Conservation (phyloP, 2,113 vertebrate species). For the Clarias batrachus region DNA sequence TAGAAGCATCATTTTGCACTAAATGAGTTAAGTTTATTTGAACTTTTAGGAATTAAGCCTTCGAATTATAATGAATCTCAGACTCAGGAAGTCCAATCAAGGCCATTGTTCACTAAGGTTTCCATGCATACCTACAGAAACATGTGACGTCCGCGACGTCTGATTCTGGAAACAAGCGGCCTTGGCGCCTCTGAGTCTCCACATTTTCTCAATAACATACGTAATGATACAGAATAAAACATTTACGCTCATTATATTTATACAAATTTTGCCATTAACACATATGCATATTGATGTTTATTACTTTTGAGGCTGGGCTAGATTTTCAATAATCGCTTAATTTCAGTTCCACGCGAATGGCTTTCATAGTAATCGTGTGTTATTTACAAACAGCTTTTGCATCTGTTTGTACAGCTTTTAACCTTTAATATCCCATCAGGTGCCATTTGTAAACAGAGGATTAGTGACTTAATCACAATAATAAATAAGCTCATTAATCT, state of each 20-base stretch:
- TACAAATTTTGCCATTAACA: not conserved
- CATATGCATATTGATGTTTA: not conserved
- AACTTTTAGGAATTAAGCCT: too few species aligned
- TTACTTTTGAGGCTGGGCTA: not conserved
- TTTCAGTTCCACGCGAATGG: not conserved
- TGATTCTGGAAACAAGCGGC: not conserved
- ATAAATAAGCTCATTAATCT: constrained; percentile 46
- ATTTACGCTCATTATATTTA: not conserved
- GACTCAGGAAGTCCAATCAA: too few species aligned
- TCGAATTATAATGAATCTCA: too few species aligned
- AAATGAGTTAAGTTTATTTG: not conserved
- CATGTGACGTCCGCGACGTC: not conserved
- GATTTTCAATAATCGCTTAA: not conserved
- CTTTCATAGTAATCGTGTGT: not conserved
- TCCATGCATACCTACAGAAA: not conserved
- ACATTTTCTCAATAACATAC: not conserved
- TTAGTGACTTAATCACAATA: constrained; percentile 41
- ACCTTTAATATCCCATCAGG: constrained; percentile 44
- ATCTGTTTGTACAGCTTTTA: constrained; percentile 30
- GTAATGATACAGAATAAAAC: not conserved
- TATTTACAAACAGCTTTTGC: not conserved
- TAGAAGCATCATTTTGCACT: not conserved
- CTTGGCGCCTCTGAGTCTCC: not conserved
- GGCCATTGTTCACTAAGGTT: not conserved
- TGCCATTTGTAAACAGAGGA: constrained; percentile 44